Percentiles rank a stretch among this genome's conserved stretches.
Conservation (phyloP, 2,797 vertebrate genomes). For the Allobates femoralis region DNA sequence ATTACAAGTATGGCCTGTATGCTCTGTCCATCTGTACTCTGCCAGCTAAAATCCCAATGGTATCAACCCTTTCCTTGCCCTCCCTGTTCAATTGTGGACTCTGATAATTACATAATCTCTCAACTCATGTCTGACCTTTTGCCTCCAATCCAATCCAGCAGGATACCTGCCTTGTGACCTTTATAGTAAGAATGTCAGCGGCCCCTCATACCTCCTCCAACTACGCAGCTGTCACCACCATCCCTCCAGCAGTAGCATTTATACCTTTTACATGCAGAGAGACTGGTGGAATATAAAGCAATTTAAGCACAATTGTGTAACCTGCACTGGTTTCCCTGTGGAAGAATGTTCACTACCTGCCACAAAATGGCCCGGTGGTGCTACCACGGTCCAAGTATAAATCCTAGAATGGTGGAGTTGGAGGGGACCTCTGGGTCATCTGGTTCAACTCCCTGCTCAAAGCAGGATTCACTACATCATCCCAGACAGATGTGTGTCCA, state of each 20-base stretch:
- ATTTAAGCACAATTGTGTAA: slow-evolving; percentile 8
- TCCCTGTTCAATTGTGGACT: slow-evolving; percentile 94
- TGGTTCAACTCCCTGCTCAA: too few relatives aligned
- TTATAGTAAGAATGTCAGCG: slow-evolving; percentile 94
- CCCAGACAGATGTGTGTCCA: too few relatives aligned
- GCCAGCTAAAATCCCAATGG: slow-evolving; percentile 22
- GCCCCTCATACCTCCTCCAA: slow-evolving; percentile 80
- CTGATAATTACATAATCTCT: slow-evolving; percentile 99
- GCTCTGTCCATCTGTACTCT: slow-evolving; percentile 7
- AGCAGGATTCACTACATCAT: too few relatives aligned
- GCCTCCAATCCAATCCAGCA: slow-evolving; percentile 89
- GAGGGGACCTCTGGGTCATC: too few relatives aligned
- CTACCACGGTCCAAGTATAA: neutral
- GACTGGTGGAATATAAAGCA: slow-evolving; percentile 27
- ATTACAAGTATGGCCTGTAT: neutral
- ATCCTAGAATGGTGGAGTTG: too few relatives aligned
- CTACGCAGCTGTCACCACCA: slow-evolving; percentile 32
- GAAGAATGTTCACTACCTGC: neutral
- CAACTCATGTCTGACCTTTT: slow-evolving; percentile 97
- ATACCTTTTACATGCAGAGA: slow-evolving; percentile 17
- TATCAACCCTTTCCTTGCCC: slow-evolving; percentile 74
- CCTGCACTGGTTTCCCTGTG: neutral
- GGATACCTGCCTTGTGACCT: slow-evolving; percentile 91
- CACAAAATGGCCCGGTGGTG: neutral
- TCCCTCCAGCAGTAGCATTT: slow-evolving; percentile 44